These are phyloP conservation scores for Aphelenchoides bicaudatus DNA, from an alignment of 2,888 invertebrate genomes.

Conservation along the genomic window DNA sequence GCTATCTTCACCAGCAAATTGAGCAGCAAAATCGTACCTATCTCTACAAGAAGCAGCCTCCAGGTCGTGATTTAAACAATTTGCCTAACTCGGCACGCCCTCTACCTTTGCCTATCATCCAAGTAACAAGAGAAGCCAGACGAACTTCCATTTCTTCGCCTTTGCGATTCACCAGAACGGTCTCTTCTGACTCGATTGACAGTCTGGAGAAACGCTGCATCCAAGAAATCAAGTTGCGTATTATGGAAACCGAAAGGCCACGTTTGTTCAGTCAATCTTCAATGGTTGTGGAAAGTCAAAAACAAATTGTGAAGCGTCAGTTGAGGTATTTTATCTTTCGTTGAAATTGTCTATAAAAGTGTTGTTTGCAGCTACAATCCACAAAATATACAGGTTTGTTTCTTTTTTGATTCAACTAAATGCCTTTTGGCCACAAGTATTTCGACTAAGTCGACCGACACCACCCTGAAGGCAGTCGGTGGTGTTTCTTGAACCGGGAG, in stretches of 20 bases:
- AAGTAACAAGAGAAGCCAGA: slow-evolving; percentile 11
- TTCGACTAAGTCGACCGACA: no score
- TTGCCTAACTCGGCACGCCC: neutral
- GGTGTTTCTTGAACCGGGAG: no score
- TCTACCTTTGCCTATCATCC: slow-evolving; percentile 10
- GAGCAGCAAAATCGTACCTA: neutral
- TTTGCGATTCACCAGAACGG: slow-evolving; percentile 25
- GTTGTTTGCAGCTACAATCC: no score
- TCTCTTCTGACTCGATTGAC: slow-evolving; percentile 33
- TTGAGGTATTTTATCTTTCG: no score
- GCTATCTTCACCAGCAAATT: slow-evolving; percentile 4
- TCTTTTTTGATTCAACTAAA: no score
- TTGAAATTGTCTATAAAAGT: no score
- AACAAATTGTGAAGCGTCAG: neutral
- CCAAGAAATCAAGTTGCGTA: slow-evolving; percentile 27
- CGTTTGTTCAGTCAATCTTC: neutral
- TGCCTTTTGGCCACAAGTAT: no score
- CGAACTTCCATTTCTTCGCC: slow-evolving; percentile 25
- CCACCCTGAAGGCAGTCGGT: no score
- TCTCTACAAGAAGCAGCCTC: neutral
- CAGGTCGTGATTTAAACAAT: neutral
- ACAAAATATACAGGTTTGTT: no score
- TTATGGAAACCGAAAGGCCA: slow-evolving; percentile 23
- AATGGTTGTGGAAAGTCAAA: neutral
- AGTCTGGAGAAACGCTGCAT: slow-evolving; percentile 31